Base-by-base conservation (phyloP, 1,140 invertebrate species). In the Goniozus legneri region DNA sequence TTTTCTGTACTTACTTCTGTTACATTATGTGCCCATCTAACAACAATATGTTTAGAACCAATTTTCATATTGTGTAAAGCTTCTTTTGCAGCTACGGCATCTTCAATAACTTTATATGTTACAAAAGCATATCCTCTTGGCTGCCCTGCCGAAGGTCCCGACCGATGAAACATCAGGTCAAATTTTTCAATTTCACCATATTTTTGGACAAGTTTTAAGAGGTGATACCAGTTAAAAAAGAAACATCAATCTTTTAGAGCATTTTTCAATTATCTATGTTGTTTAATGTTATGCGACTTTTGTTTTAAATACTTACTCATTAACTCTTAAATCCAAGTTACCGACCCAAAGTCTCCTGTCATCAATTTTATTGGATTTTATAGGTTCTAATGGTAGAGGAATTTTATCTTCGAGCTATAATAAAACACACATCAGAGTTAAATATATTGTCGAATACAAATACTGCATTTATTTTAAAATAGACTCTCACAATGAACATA, bases 91-190 rank as follows among this genome's bases (percentile, higher is more conserved):
- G 66, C 72, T 20, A 79, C 63, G 2, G 87, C 86, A 62, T 86
- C 83, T 54, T 83, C 79, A 37, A 79, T 71, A 0, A 65, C 77
- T 58, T 84, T 80, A 64, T 88, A 96, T 0, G 91, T 95, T 18
- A 93, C 88, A 76, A 96, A 96, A 22, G 91, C 92, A 71, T 95
- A 96, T n/a, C 93, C 92, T 54, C 91, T 77, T 1, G 92, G 89
- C 68, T 91, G 89, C 33, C 92, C 92, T 61, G 85, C 84, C 61
- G 89, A 82, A 38, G 91, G 89, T 43, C 93, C 93, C 49, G 83
- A 84, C 54, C 91, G 91, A 71, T 95, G 91, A 71, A 93, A 95
- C 41, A 96, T 82, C 73, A 95, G 86, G 75, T 96, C 92, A 79
- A 95, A 95, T 82, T 94, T 93, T 78, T 91, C 87, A 62, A 95